A percentile compares a stretch with the other conserved stretches of the same genome.
Conservation (phyloP, 2,113 vertebrate species). For the Hypanus sabinus region DNA sequence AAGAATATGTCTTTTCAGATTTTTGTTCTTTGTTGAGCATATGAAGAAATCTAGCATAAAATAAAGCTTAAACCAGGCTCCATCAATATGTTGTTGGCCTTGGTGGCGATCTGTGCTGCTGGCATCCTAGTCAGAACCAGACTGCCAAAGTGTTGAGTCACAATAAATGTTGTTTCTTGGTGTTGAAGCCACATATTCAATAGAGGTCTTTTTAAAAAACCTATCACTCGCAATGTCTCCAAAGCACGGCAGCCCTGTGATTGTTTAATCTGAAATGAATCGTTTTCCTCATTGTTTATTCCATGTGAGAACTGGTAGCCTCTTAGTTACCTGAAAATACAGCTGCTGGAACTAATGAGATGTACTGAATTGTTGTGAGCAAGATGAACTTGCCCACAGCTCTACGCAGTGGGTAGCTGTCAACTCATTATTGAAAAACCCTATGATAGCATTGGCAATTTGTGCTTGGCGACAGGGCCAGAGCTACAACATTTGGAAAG, state of each 20-base stretch:
- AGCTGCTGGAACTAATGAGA: conserved; percentile 2
- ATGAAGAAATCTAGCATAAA: not conserved
- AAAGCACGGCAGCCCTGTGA: not conserved
- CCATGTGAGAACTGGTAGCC: not conserved
- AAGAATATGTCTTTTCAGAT: not conserved
- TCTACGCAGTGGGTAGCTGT: not conserved
- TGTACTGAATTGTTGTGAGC: not conserved
- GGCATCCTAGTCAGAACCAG: not conserved
- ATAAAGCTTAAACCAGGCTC: not conserved
- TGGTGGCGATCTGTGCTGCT: not conserved
- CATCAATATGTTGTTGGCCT: not conserved
- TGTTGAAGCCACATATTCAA: not conserved
- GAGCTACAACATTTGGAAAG: not conserved
- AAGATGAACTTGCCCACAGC: not conserved
- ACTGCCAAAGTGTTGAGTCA: not conserved
- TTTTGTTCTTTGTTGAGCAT: not conserved
- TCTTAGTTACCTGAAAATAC: not conserved
- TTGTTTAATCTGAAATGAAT: not conserved
- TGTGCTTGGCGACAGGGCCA: not conserved
- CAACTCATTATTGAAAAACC: conserved; percentile 23
- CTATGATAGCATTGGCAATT: conserved; percentile 6
- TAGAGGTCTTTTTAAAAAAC: not conserved
- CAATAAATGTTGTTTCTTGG: not conserved
- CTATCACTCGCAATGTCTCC: no score
- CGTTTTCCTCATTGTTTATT: not conserved